Evolutionary conservation across 2,113 vertebrate species (phyloP).

Genomic region (Ivindomyrus marchei): DNA sequence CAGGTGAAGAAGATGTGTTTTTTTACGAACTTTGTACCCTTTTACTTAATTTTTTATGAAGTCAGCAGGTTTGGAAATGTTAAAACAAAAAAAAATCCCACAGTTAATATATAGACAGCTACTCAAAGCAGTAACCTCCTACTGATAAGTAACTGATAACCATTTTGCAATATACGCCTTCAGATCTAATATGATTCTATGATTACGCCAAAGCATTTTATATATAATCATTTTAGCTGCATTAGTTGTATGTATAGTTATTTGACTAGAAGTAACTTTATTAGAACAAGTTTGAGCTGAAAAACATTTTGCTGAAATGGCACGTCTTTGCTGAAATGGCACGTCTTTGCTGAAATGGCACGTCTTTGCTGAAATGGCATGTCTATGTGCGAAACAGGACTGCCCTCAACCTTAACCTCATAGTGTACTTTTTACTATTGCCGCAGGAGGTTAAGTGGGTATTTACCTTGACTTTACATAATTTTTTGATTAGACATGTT

Average conservation of each 20-base stretch:
- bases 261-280: background rate
- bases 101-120: background rate
- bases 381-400: background rate
- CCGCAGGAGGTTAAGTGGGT: background rate
- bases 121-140: background rate
- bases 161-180: background rate
- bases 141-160: background rate
- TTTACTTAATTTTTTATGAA: background rate
- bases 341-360: too few relatives aligned
- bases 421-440: background rate
- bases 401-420: background rate
- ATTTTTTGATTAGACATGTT: background rate
- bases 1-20: background rate
- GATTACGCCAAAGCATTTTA: background rate
- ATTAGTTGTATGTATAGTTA: background rate
- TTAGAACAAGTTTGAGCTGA: background rate
- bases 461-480: background rate
- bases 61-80: background rate
- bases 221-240: background rate
- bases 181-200: background rate
- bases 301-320: background rate
- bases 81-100: background rate
- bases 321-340: too few relatives aligned
- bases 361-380: background rate
- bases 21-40: background rate